Base-by-base conservation (phyloP, 2,797 vertebrate genomes). In the Thamnophis elegans region DNA sequence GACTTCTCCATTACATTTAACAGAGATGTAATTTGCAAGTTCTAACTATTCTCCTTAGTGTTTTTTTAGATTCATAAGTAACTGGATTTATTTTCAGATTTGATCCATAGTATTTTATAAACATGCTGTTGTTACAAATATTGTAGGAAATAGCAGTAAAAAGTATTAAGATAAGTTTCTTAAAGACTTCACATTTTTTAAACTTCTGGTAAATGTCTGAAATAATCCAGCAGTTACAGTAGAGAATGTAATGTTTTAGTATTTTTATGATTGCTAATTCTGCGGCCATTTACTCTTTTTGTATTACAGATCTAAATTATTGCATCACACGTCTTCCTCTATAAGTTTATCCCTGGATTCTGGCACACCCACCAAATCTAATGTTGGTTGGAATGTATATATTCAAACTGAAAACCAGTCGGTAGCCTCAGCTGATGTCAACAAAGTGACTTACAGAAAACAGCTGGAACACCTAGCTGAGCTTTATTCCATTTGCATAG, bases 401-500 rank as follows among this genome's bases (percentile, higher is more conserved):
- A 96, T 98, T 85, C 96, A 98, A 28, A 96, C 98, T 36, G 99
- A 99, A 90, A 95, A 95, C 87, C 98, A 88, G 92, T 95, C 97
- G 94, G 95, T 97, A n/a, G 94, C 95, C 47, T 97, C 96, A 96
- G 98, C 98, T 26, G 98, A 98, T 93, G 98, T 98, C 62, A 94
- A 96, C 55, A 98, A 98, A 95, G 99, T 99, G 93, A 98, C 98
- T 92, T 98, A 97, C 95, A 97, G 95, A 56, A 96, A 96, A 36
- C 98, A 98, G 92, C 95, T 99, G 94, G 97, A 99, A 93, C 95
- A 98, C 78, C 97, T 99, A 91, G 98, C 99, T 7, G 97, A 98
- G 87, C 96, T 99, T 28, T 99, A 99, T 95, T 99, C 99, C 68
- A 97, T 98, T 0, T 99, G 99, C 96, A 99, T 99, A 96, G 97